A percentile compares a stretch with the other conserved stretches of the same genome.
Conservation (phyloP, 2,797 vertebrate species). For the Miichthys miiuy region DNA sequence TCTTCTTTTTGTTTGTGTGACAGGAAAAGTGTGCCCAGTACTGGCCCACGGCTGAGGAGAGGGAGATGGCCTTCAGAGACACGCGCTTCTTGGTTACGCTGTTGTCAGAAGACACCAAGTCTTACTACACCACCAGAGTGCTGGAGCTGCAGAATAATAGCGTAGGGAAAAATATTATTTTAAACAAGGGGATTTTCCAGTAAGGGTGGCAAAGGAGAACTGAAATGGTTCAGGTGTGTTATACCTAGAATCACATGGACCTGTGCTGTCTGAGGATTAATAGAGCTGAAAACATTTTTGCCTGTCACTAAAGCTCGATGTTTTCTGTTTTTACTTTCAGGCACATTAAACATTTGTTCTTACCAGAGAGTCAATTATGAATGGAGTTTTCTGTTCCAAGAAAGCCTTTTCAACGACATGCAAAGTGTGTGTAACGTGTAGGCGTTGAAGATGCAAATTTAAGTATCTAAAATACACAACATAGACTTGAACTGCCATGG, state of each 20-base stretch:
- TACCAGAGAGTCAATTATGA: too few species aligned
- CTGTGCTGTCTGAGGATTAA: not conserved
- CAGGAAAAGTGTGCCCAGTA: conserved; percentile 99
- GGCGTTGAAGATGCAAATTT: not conserved
- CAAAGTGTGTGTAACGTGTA: not conserved
- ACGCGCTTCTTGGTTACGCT: conserved; percentile 91
- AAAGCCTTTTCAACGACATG: not conserved
- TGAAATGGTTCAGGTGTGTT: conserved; percentile 9
- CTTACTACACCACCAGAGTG: conserved; percentile 96
- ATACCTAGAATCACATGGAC: not conserved
- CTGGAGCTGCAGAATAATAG: conserved; percentile 92
- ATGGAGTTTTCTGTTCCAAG: not conserved
- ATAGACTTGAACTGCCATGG: not conserved
- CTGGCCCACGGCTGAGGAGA: conserved; percentile 94
- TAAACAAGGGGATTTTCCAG: conserved; percentile 8
- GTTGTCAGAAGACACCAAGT: conserved; percentile 95
- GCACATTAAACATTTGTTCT: not conserved
- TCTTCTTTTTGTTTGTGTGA: conserved; percentile 13
- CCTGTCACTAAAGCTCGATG: not conserved
- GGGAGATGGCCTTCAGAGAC: conserved; percentile 93
- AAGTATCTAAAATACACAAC: not conserved
- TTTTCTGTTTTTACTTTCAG: conserved; percentile 1
- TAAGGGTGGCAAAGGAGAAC: conserved; percentile 18
- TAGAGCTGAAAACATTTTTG: not conserved
- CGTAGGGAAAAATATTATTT: conserved; percentile 76